Conservation (phyloP, 2,113 vertebrate genomes). For the Cynoglossus semilaevis region DNA sequence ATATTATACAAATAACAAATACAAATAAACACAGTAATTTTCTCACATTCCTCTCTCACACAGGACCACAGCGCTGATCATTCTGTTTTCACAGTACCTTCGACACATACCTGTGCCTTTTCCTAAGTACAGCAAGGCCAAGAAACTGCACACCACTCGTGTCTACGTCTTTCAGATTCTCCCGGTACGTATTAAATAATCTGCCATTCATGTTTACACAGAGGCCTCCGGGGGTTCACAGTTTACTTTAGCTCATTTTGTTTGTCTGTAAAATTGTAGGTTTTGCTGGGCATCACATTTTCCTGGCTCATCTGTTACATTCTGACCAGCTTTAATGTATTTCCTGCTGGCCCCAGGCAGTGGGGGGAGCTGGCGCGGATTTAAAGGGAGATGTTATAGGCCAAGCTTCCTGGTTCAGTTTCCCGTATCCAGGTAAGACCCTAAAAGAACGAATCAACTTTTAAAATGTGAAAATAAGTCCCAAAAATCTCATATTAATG, state of each 20-base stretch:
- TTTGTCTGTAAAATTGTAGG: conserved; percentile 67
- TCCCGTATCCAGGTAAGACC: conserved; percentile 90
- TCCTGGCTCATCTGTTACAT: conserved; percentile 89
- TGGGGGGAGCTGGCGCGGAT: conserved; percentile 90
- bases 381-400: conserved; percentile 79
- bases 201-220: background rate
- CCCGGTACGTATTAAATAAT: conserved; percentile 76
- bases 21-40: no score
- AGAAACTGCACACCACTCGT: conserved; percentile 76
- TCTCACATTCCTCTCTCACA: background rate
- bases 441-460: background rate
- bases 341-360: conserved; percentile 75
- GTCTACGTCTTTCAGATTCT: conserved; percentile 91
- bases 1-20: no score
- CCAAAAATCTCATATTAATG: background rate
- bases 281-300: conserved; percentile 87
- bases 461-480: background rate
- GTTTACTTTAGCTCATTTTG: background rate
- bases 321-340: conserved; percentile 78
- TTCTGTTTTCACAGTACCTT: conserved; percentile 95
- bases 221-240: background rate
- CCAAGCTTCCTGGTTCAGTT: conserved; percentile 86
- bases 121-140: conserved; percentile 77
- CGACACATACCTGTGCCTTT: conserved; percentile 81
- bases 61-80: conserved; percentile 88